Conservation (phyloP, 2,888 invertebrate genomes). For the Stegana nigrithorax region DNA sequence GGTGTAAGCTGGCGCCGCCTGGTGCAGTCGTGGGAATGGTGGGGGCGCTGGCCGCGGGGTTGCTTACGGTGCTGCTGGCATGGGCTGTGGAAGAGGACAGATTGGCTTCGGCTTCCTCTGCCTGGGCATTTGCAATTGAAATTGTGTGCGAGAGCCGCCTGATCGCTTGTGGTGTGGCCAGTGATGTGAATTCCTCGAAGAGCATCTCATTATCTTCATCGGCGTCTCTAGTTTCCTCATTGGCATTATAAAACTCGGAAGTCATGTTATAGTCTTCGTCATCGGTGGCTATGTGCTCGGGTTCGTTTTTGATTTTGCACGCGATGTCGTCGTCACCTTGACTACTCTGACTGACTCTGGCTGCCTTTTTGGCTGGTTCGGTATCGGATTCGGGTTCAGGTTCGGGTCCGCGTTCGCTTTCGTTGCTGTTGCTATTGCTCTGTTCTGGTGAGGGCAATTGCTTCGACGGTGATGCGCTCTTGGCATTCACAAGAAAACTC, state of each 20-base stretch:
- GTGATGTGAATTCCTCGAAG: slow-evolving; percentile 52
- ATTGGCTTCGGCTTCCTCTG: slow-evolving; percentile 37
- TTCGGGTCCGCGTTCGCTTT: no score
- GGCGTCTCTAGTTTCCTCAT: neutral
- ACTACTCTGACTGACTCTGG: slow-evolving; percentile 16
- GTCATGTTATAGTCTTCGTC: slow-evolving; percentile 23
- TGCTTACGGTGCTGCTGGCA: neutral
- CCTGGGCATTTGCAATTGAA: slow-evolving; percentile 48
- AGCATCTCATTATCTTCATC: slow-evolving; percentile 48
- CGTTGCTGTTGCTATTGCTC: slow-evolving; percentile 4
- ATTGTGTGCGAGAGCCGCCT: slow-evolving; percentile 54
- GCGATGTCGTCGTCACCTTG: slow-evolving; percentile 6
- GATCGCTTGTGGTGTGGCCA: slow-evolving; percentile 58
- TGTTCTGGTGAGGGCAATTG: neutral
- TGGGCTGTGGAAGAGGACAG: neutral
- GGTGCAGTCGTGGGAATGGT: neutral
- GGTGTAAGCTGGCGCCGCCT: neutral
- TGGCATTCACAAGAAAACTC: slow-evolving; percentile 33
- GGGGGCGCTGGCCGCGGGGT: neutral
- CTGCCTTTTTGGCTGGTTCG: slow-evolving; percentile 26
- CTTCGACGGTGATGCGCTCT: no score
- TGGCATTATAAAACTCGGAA: slow-evolving; percentile 8
- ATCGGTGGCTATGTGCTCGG: slow-evolving; percentile 28
- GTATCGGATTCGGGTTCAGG: no score
- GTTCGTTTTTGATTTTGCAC: slow-evolving; percentile 40